A percentile compares a stretch with the other conserved stretches of the same genome.
Conservation (phyloP, 2,113 vertebrate genomes). For the Thalassarche chlororhynchos region DNA sequence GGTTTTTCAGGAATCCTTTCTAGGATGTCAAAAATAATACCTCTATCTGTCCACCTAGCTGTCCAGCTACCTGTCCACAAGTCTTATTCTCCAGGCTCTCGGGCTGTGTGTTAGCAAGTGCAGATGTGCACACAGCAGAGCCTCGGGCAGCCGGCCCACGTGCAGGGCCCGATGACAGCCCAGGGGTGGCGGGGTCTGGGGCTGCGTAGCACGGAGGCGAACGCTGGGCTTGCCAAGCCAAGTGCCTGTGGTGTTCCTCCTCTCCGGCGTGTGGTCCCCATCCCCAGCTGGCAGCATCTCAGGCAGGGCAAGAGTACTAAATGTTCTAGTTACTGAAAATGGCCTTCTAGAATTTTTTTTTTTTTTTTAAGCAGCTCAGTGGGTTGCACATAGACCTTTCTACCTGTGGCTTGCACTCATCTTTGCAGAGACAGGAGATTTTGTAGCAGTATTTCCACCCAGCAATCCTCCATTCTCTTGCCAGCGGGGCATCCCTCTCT, state of each 20-base stretch:
- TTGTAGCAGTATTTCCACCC: background rate
- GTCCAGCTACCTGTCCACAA: background rate
- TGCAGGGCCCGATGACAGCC: rapidly evolving
- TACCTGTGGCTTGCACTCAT: background rate
- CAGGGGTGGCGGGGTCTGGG: background rate
- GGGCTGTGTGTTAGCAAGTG: background rate
- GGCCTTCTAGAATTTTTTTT: background rate
- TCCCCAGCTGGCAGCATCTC: background rate
- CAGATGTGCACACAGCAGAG: background rate
- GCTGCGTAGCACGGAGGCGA: rapidly evolving
- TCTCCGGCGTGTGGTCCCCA: rapidly evolving
- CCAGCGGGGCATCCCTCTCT: background rate
- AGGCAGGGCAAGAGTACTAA: background rate
- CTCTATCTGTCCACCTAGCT: background rate
- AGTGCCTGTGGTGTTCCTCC: background rate
- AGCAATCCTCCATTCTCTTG: background rate
- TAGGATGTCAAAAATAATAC: background rate
- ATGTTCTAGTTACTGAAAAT: background rate
- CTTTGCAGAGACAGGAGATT: background rate
- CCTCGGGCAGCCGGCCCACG: background rate
- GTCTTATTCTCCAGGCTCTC: background rate
- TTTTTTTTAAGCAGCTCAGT: background rate
- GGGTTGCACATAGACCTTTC: background rate
- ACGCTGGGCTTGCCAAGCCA: background rate
- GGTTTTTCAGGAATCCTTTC: background rate